Evolutionary conservation across 2,888 invertebrate species (phyloP).

Genomic region (Slavum lentiscoides): DNA sequence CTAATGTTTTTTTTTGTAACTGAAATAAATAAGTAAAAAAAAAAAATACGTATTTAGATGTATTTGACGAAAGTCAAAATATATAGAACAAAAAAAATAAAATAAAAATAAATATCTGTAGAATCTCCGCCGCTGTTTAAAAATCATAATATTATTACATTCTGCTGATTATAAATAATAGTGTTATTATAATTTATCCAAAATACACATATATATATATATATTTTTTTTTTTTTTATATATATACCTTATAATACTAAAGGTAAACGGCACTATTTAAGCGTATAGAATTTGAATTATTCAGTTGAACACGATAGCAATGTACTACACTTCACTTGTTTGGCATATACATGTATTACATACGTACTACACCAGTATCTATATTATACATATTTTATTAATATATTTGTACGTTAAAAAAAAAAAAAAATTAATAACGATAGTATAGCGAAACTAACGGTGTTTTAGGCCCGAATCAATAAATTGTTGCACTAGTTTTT

Average conservation of each 20-base stretch:
- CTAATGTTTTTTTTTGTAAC: not conserved
- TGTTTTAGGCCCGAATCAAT: too few relatives aligned
- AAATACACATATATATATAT: not conserved
- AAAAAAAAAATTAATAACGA: too few relatives aligned
- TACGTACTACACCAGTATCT: constrained; percentile 23
- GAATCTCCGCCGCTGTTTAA: not conserved
- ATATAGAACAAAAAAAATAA: not conserved
- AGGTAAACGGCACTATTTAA: constrained; percentile 27
- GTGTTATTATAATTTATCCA: not conserved
- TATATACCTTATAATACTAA: constrained; percentile 29
- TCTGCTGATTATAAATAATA: not conserved
- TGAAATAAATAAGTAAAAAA: too few relatives aligned
- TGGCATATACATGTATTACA: not conserved
- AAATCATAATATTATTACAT: not conserved
- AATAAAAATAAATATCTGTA: constrained; percentile 5
- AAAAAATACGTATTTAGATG: not conserved
- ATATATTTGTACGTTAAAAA: too few relatives aligned
- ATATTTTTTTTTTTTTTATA: too few relatives aligned
- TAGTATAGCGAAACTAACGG: too few relatives aligned
- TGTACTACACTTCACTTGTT: constrained; percentile 22
- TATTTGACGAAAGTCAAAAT: not conserved
- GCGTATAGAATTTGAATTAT: constrained; percentile 6
- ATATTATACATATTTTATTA: too few relatives aligned
- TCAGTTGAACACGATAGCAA: constrained; percentile 5
- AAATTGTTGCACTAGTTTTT: too few relatives aligned